phyloP scores from a whole-genome alignment of 2,797 vertebrate genomes.

The Melanotaenia trifasciata region DNA sequence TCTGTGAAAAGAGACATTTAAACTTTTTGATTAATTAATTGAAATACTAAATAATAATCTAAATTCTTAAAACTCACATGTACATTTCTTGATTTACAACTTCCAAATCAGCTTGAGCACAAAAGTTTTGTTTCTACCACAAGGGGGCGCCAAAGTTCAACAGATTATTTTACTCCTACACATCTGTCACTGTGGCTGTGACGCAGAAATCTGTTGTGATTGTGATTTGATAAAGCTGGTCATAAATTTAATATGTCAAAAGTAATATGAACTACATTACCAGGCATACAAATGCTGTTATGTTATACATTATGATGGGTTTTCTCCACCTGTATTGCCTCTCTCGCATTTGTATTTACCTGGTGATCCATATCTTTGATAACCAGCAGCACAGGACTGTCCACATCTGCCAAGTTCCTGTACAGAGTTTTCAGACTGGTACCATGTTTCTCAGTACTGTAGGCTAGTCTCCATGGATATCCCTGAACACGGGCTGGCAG shows the following conservation, averaged over 20 bases:
- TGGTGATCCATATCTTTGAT: slow-evolving; percentile 96
- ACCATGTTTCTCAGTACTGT: slow-evolving; percentile 93
- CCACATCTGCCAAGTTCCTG: slow-evolving; percentile 88
- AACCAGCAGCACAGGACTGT: slow-evolving; percentile 93
- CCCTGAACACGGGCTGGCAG: slow-evolving; percentile 96
- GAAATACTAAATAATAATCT: background rate
- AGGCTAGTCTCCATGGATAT: slow-evolving; percentile 91
- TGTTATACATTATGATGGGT: background rate
- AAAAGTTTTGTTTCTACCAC: slow-evolving; percentile 1
- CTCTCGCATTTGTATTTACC: slow-evolving; percentile 73
- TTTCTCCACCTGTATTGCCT: background rate
- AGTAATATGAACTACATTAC: background rate
- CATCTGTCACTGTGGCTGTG: no score
- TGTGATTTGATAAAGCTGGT: background rate
- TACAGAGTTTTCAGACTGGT: slow-evolving; percentile 98
- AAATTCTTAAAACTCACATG: background rate
- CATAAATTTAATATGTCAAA: background rate
- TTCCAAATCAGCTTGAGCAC: background rate
- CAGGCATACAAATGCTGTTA: background rate
- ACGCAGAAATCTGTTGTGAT: background rate
- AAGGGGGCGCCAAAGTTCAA: slow-evolving; percentile 1
- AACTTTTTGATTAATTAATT: background rate
- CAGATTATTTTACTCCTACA: background rate
- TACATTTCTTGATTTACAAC: background rate
- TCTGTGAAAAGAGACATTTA: slow-evolving; percentile 67